A percentile compares a stretch with the other conserved stretches of the same genome.
phyloP scores from a whole-genome alignment of 2,113 vertebrate genomes.

The Pterocles burchelli region DNA sequence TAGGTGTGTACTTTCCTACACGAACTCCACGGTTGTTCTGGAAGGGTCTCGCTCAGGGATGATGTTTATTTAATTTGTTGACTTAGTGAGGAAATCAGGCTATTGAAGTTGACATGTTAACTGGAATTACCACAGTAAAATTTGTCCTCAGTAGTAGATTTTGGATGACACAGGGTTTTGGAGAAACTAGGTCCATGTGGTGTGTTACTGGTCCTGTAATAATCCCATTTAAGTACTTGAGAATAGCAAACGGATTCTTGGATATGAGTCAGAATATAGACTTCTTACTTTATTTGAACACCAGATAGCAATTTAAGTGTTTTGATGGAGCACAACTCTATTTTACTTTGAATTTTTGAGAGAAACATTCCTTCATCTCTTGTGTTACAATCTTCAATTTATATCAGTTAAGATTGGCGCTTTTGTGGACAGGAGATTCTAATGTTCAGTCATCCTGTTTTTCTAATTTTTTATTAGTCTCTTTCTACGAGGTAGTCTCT shows the following conservation, averaged over 20 bases:
- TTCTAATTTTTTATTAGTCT: neutral
- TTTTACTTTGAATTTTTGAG: neutral
- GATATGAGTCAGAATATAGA: neutral
- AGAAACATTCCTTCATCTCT: neutral
- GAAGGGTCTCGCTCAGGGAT: neutral
- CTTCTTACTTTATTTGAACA: neutral
- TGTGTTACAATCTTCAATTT: neutral
- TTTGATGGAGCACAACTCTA: neutral
- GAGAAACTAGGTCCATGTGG: neutral
- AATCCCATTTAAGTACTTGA: neutral
- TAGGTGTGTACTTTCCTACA: neutral
- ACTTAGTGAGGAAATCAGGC: neutral
- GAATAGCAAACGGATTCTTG: neutral
- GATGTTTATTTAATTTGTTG: neutral
- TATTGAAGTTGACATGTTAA: neutral
- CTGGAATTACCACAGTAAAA: neutral
- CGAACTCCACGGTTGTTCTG: neutral
- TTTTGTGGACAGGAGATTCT: neutral
- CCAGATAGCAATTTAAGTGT: neutral
- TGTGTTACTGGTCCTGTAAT: neutral
- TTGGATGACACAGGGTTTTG: neutral
- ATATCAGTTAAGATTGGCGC: neutral
- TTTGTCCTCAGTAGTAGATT: neutral
- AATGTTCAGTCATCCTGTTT: neutral
- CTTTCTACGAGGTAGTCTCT: neutral